Evolutionary conservation across 2,888 invertebrate species (phyloP).

Genomic region (Cephus pulcher): DNA sequence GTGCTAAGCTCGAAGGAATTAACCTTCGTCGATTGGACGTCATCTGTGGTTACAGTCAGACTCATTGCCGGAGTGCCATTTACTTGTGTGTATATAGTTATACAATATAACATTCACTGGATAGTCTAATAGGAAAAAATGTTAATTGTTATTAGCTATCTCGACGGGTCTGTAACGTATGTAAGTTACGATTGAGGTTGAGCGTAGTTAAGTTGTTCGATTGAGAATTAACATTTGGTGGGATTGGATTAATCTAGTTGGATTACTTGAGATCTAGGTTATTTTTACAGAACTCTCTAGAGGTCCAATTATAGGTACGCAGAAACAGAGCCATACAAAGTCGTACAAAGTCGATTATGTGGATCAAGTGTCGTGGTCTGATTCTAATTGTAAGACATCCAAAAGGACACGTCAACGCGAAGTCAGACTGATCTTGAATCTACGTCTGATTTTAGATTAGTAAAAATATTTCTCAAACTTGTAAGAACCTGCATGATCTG

Average conservation of each 20-base stretch:
- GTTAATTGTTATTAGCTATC: background rate
- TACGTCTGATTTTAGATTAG: background rate
- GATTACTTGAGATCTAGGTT: background rate
- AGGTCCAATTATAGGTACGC: background rate
- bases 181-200: background rate
- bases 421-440: background rate
- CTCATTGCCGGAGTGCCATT: background rate
- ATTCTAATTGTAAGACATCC: background rate
- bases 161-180: background rate
- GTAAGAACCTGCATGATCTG: background rate
- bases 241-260: background rate
- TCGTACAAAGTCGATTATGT: background rate
- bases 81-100: background rate
- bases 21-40: background rate
- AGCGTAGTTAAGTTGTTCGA: background rate
- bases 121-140: background rate
- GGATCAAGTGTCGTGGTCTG: background rate
- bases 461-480: background rate
- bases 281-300: background rate
- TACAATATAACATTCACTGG: background rate
- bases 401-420: background rate
- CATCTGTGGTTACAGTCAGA: background rate
- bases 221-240: background rate
- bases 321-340: background rate
- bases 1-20: background rate